Conservation (phyloP, 2,113 vertebrate species). For the Siniperca knerii region DNA sequence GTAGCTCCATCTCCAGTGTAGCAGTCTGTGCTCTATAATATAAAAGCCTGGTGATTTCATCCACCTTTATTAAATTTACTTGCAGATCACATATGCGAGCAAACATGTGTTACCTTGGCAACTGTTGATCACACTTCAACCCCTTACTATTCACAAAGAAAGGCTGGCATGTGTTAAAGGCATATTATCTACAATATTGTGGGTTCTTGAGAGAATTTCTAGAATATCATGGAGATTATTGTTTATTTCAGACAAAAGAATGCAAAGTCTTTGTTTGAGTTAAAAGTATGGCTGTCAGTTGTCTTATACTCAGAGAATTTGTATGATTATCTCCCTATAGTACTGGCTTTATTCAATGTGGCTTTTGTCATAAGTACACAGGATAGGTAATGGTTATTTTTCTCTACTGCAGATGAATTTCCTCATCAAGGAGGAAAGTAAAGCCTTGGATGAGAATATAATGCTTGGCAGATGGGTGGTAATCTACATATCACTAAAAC, state of each 20-base stretch:
- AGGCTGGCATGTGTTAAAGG: slow-evolving; percentile 40
- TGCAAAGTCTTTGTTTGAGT: neutral
- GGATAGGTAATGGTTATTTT: neutral
- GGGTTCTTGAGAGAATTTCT: neutral
- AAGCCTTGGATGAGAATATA: neutral
- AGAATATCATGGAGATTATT: neutral
- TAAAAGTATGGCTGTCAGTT: neutral
- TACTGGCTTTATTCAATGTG: neutral
- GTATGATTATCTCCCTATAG: neutral
- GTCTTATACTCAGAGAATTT: neutral
- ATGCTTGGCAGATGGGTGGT: neutral
- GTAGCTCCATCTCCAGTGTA: slow-evolving; percentile 38
- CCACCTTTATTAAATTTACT: slow-evolving; percentile 71
- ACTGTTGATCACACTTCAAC: slow-evolving; percentile 74
- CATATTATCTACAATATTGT: slow-evolving; percentile 9
- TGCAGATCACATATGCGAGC: slow-evolving; percentile 71
- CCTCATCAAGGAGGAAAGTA: neutral
- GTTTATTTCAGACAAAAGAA: slow-evolving; percentile 13
- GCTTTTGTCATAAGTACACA: neutral
- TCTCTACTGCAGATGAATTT: neutral
- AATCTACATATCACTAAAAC: neutral
- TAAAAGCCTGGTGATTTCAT: slow-evolving; percentile 61
- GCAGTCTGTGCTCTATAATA: slow-evolving; percentile 35
- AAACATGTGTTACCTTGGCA: slow-evolving; percentile 75
- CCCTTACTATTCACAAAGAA: slow-evolving; percentile 47